These are phyloP conservation scores for Aspidapion aeneum DNA, from an alignment of 2,888 invertebrate genomes.

Conservation along the genomic window DNA sequence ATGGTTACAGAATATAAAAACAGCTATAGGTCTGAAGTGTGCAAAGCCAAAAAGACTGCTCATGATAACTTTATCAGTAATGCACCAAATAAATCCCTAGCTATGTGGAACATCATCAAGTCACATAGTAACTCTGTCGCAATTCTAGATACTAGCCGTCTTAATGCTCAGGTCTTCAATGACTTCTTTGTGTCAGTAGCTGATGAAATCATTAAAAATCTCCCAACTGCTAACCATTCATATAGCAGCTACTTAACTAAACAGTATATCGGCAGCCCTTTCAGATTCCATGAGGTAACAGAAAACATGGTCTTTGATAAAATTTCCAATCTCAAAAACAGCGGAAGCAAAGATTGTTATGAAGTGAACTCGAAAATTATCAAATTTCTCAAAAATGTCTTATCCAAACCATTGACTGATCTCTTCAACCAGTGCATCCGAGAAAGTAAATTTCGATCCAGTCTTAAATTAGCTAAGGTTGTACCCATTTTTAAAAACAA, in stretches of 20 bases:
- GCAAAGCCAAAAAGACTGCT: neutral
- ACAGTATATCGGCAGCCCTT: neutral
- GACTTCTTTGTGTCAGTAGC: neutral
- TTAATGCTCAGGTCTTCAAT: neutral
- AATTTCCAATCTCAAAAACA: neutral
- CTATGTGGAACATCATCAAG: neutral
- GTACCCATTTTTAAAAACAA: conserved; percentile 12
- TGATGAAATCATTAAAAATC: neutral
- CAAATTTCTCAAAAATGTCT: neutral
- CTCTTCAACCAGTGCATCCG: neutral
- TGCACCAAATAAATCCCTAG: neutral
- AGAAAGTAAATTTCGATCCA: neutral
- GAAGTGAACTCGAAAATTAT: too few relatives aligned
- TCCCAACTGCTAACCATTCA: neutral
- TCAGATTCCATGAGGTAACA: neutral
- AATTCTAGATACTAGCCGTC: neutral
- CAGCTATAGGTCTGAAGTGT: neutral
- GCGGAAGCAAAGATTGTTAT: too few relatives aligned
- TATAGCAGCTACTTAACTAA: neutral
- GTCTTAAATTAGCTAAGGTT: conserved; percentile 10
- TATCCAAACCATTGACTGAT: neutral
- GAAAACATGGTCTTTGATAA: neutral
- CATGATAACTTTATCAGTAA: neutral
- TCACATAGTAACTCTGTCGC: neutral
- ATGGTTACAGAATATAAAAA: neutral